Evolutionary conservation across 2,113 vertebrate species (phyloP), one percentile per base, ranked within the genome.

Genomic region (Thalassarche chlororhynchos): DNA sequence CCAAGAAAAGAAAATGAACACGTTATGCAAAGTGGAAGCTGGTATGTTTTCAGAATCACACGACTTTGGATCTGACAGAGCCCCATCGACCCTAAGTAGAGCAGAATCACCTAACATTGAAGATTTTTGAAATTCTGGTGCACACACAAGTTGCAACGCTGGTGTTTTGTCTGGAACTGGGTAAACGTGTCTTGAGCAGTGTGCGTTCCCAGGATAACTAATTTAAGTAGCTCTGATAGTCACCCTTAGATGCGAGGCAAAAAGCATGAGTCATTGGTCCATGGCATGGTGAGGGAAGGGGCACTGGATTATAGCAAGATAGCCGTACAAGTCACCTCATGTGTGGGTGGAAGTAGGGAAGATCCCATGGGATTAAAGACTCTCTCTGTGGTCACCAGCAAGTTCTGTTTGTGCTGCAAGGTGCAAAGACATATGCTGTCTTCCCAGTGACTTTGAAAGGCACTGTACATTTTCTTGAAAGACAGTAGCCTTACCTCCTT

Each of bases 51-150:
- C 51, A 61, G 60, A 46, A 36, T 55, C 32, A 25, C 26, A 11
- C 2, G 2, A 25, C 32, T 55, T 71, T 28, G 24, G 5, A 55
- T 47, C 42, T 87, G 25, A 38, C n/a, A 49, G 64, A 58, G 17
- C 7, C 20, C n/a, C 0, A 1, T 21, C 0, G 1, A 62, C 47
- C 29, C 47, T 28, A 36, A 40, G 23, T 26, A 38, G 54, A 62
- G 29, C n/a, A 60, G 72, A 90, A 38, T 90, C 61, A 55, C n/a
- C 36, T 47, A 58, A 68, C 14, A 5, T 24, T 57, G 49, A 36
- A 75, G 38, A 19, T 36, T 40, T 86, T 68, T 65, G 15, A 69
- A 86, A n/a, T 75, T 70, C 24, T 68, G 24, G 4, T 72, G 15
- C 10, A 12, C 12, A 1, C 5, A 18, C 28, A 47, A 44, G 20